A percentile compares a stretch with the other conserved stretches of the same genome.
phyloP scores from a whole-genome alignment of 2,888 invertebrate species.

The Diaprepes abbreviatus region DNA sequence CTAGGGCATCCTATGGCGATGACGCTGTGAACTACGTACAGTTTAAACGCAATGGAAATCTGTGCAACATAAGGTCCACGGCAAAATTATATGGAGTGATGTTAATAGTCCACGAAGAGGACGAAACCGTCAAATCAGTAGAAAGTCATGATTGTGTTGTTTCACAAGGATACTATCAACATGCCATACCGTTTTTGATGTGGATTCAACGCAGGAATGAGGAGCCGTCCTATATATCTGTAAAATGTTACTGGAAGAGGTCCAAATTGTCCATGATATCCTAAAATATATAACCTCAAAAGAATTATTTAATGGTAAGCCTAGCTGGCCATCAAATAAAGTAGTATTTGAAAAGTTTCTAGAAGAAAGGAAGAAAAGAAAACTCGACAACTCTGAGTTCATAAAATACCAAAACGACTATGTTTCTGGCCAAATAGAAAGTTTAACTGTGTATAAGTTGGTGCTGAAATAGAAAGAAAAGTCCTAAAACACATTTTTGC shows the following conservation, averaged over 20 bases:
- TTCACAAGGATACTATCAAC: too few species aligned
- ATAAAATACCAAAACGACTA: conserved; percentile 46
- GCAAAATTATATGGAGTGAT: too few species aligned
- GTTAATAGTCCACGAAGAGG: too few species aligned
- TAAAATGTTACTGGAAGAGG: neutral
- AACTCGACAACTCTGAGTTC: conserved; percentile 48
- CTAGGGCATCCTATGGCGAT: too few species aligned
- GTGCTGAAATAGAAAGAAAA: conserved; percentile 23
- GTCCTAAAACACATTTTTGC: conserved; percentile 22
- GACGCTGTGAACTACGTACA: too few species aligned
- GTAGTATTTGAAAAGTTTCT: conserved; percentile 39
- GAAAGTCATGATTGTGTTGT: too few species aligned
- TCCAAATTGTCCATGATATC: neutral
- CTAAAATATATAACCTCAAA: conserved; percentile 1
- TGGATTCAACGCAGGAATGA: conserved; percentile 1
- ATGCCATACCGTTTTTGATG: too few species aligned
- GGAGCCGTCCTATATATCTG: neutral
- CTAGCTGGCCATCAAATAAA: conserved; percentile 24
- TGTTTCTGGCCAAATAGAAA: conserved; percentile 12
- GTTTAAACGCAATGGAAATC: too few species aligned
- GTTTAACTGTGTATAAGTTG: conserved; percentile 17
- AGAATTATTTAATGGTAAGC: too few species aligned
- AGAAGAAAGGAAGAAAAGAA: conserved; percentile 48
- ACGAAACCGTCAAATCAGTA: too few species aligned
- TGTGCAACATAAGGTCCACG: too few species aligned